These are phyloP conservation scores for Xyrauchen texanus DNA, from an alignment of 2,113 vertebrate genomes.

Conservation along the genomic window DNA sequence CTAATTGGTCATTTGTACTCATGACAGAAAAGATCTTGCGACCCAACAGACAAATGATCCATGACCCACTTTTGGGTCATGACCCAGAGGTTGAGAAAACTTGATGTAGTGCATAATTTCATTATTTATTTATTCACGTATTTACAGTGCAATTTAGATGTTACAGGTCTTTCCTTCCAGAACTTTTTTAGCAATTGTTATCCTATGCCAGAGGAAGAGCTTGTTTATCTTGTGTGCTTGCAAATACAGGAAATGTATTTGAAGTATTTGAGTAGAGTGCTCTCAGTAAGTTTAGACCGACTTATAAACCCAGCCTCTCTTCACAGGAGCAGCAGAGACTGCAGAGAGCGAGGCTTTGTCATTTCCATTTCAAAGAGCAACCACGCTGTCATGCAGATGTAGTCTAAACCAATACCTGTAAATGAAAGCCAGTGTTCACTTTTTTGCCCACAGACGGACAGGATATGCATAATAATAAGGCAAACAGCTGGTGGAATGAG, in stretches of 20 bases:
- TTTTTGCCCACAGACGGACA: constrained; percentile 4
- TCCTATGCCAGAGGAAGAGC: background rate
- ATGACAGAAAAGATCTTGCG: no score
- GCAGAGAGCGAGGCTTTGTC: constrained; percentile 33
- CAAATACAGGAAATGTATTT: constrained; percentile 23
- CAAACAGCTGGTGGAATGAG: constrained; percentile 28
- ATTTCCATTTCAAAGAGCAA: constrained; percentile 71
- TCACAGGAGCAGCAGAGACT: constrained; percentile 52
- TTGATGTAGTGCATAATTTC: background rate
- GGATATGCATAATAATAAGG: constrained; percentile 49
- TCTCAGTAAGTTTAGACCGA: constrained; percentile 30
- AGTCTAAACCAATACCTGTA: constrained; percentile 55
- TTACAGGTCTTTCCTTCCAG: background rate
- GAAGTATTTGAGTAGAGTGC: constrained; percentile 13
- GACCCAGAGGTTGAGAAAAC: background rate
- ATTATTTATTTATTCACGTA: background rate
- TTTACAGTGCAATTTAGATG: constrained; percentile 3
- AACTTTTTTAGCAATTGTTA: background rate
- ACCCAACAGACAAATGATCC: no score
- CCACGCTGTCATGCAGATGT: constrained; percentile 36
- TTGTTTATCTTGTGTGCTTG: constrained; percentile 8
- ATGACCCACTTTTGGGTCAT: no score
- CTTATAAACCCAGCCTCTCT: constrained; percentile 51
- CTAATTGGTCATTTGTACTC: no score
- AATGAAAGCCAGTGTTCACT: constrained; percentile 47